phyloP scores from a whole-genome alignment of 30 jellyfish, hydroid and myxozoan genomes.

The Catostylus mosaicus region DNA sequence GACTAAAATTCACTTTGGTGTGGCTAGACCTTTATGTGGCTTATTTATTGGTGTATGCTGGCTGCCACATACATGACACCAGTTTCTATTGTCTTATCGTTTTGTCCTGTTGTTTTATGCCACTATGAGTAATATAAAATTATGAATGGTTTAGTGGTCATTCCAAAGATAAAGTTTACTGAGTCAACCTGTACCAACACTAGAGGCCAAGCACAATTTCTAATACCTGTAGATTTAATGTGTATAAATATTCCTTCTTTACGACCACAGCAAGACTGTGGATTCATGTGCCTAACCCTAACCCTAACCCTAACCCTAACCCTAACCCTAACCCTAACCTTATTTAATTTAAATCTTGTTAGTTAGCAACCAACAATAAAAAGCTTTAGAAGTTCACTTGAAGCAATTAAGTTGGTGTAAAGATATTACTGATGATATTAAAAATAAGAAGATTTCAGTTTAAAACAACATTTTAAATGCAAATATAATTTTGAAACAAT shows the following conservation, averaged over 20 bases:
- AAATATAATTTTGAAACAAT: background rate
- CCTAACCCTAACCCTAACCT: too few relatives aligned
- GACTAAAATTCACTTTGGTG: too few relatives aligned
- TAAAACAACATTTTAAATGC: background rate
- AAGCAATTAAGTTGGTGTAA: slow-evolving; percentile 38
- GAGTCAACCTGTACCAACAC: slow-evolving; percentile 38
- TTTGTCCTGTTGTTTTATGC: too few relatives aligned
- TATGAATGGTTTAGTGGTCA: background rate
- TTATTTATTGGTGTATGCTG: too few relatives aligned
- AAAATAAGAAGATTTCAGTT: background rate
- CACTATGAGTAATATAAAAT: too few relatives aligned
- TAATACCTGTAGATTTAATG: slow-evolving; percentile 33
- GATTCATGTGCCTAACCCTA: slow-evolving; percentile 58
- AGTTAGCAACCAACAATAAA: slow-evolving; percentile 26
- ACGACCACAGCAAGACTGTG: slow-evolving; percentile 52
- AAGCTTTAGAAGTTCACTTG: slow-evolving; percentile 50
- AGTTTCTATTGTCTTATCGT: too few relatives aligned
- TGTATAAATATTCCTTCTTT: slow-evolving; percentile 44
- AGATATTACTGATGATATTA: background rate
- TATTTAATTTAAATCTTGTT: background rate
- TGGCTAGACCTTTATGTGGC: too few relatives aligned
- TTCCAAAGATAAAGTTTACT: slow-evolving; percentile 10
- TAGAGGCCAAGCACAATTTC: slow-evolving; percentile 26
- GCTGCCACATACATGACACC: too few relatives aligned
- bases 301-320: too few relatives aligned